These are phyloP conservation scores for Hormaphis cornu DNA, from an alignment of 1,140 invertebrate genomes.

Conservation along the genomic window DNA sequence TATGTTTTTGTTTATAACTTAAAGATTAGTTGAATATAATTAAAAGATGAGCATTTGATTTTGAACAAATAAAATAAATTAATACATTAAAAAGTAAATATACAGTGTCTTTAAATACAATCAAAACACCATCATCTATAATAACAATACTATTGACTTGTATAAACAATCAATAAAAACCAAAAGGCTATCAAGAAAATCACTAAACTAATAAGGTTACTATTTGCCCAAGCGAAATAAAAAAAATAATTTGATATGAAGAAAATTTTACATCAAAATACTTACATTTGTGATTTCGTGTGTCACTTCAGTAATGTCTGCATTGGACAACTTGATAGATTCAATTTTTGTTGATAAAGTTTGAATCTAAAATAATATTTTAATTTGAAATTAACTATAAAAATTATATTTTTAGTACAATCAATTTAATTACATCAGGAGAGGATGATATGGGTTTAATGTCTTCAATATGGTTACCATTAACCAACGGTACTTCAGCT, in stretches of 20 bases:
- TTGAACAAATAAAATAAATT: no score
- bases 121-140: no score
- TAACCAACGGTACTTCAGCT: slow-evolving; percentile 21
- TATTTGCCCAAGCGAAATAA: not conserved
- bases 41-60: no score
- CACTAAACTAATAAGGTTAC: no score
- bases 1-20: no score
- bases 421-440: slow-evolving; percentile 2
- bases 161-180: no score
- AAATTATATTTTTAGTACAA: not conserved
- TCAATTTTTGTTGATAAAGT: slow-evolving; percentile 15
- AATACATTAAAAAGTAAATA: no score
- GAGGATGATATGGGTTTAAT: not conserved
- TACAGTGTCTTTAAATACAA: no score
- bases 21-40: no score
- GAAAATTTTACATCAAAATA: not conserved
- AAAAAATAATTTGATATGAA: not conserved
- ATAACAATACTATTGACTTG: no score
- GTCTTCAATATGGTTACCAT: slow-evolving; percentile 7
- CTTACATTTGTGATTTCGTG: slow-evolving; percentile 14
- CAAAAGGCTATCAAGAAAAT: no score
- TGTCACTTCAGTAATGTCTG: not conserved
- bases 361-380: not conserved
- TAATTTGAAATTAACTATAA: not conserved
- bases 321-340: not conserved